Conservation (phyloP, 1,140 invertebrate genomes). For the Anastrepha obliqua region DNA sequence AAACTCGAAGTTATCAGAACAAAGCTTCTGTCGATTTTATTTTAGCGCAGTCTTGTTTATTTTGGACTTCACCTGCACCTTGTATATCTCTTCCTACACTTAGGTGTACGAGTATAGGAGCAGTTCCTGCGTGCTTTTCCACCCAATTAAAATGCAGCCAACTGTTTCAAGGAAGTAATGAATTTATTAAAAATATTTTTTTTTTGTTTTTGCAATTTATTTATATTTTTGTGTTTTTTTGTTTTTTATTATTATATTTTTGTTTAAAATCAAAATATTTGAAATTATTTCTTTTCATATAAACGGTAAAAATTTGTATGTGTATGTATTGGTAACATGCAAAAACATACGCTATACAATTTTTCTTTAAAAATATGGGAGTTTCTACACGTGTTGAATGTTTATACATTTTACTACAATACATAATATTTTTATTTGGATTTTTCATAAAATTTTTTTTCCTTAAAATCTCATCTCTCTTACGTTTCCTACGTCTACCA, state of each 20-base stretch:
- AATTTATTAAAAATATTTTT: constrained; percentile 24
- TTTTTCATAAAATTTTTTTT: background rate
- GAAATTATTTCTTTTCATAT: constrained; percentile 8
- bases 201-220: background rate
- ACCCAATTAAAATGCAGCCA: too few species aligned
- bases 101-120: too few species aligned
- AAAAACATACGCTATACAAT: constrained; percentile 41
- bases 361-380: constrained; percentile 33
- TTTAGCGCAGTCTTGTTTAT: too few species aligned
- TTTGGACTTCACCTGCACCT: too few species aligned
- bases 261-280: background rate
- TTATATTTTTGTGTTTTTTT: background rate
- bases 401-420: constrained; percentile 1
- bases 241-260: background rate
- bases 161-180: constrained; percentile 1
- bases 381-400: constrained; percentile 47
- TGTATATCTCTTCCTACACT: too few species aligned
- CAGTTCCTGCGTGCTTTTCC: too few species aligned
- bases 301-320: constrained; percentile 7
- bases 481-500: constrained; percentile 8
- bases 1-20: too few species aligned
- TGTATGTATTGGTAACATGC: constrained; percentile 46
- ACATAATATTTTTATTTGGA: background rate
- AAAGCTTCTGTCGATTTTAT: too few species aligned
- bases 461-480: background rate